Evolutionary conservation across 2,888 invertebrate species (phyloP), one percentile per base, ranked within the genome.

Genomic region (Agriopis marginaria): DNA sequence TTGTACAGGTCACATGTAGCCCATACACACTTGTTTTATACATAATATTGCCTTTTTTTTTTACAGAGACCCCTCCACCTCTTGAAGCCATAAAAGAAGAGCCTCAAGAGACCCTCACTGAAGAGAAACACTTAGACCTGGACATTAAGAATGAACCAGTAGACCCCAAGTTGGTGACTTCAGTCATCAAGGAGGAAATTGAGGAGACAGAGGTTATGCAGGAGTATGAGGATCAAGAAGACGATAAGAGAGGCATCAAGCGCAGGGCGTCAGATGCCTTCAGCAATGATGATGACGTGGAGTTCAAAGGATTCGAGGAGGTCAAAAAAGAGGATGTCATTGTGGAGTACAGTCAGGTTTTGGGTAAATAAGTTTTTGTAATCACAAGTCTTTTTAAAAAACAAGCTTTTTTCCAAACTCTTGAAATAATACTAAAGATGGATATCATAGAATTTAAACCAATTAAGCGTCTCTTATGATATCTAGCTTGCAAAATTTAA

Each of bases 241-340:
- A 82, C 51, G 78, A 82, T 0, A 84, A 81, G 55, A 78, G 86
- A 75, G 89, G 90, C 1, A 72, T 85, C 23, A 93, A 93, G 70
- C 84, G 93, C n/a, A 86, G 91, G 66, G 93, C 92, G 0, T 93
- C 93, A 0, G 72, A 79, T 0, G 90, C 91, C 0, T 91, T 93
- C 68, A 91, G 87, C 71, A 32, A 58, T 47, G 91, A 72, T 5
- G 86, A 75, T 0, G 82, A 82, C 44, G 88, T 87, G 9, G 89
- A 90, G 39, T 92, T 93, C 68, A 89, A 88, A 72, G 93, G 93
- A 7, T 93, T 93, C 75, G 86, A 85, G n/a, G 71, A 77, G 4
- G 62, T 78, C n/a, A 83, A 88, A 58, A 61, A 77, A 1, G 83
- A 85, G 54, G 78, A 85, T 66, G 78, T 86, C 47, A 77, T 80